Percentiles rank a stretch among this genome's conserved stretches.
These are phyloP conservation scores for Panonychus citri DNA, from an alignment of 1,140 invertebrate species.

Conservation along the genomic window DNA sequence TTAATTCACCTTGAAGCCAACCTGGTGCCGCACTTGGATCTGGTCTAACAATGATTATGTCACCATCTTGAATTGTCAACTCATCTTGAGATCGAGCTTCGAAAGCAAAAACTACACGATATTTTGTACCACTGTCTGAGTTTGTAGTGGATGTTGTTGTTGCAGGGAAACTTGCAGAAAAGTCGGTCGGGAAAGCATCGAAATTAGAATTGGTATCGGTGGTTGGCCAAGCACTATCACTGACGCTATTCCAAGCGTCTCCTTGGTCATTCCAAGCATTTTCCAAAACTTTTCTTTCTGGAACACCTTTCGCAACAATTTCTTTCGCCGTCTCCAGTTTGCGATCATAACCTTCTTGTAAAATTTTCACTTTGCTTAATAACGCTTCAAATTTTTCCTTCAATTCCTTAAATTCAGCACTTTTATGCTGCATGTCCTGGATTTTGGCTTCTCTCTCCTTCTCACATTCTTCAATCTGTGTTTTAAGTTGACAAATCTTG, in stretches of 20 bases:
- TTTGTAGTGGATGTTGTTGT: neutral
- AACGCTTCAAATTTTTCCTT: slow-evolving; percentile 1
- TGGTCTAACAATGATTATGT: slow-evolving; percentile 51
- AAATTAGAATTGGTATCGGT: neutral
- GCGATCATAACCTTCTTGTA: slow-evolving; percentile 1
- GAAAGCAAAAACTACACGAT: slow-evolving; percentile 81
- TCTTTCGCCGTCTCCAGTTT: slow-evolving; percentile 1
- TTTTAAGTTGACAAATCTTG: slow-evolving; percentile 56
- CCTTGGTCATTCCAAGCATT: neutral
- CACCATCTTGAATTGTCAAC: slow-evolving; percentile 74
- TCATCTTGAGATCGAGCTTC: slow-evolving; percentile 76
- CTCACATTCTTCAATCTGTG: slow-evolving; percentile 39
- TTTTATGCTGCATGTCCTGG: slow-evolving; percentile 57
- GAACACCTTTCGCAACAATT: neutral
- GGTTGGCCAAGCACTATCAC: neutral
- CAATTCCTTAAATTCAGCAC: slow-evolving; percentile 33
- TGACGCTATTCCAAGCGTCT: neutral
- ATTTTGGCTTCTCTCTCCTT: slow-evolving; percentile 44
- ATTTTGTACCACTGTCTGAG: slow-evolving; percentile 23
- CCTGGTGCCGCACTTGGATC: slow-evolving; percentile 50
- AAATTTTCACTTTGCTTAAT: neutral
- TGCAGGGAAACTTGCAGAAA: neutral
- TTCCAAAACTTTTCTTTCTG: neutral
- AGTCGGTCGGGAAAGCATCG: neutral
- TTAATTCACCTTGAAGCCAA: slow-evolving; percentile 42